These are phyloP conservation scores for Cyclophora punctaria DNA, from an alignment of 2,888 invertebrate species.

Conservation along the genomic window DNA sequence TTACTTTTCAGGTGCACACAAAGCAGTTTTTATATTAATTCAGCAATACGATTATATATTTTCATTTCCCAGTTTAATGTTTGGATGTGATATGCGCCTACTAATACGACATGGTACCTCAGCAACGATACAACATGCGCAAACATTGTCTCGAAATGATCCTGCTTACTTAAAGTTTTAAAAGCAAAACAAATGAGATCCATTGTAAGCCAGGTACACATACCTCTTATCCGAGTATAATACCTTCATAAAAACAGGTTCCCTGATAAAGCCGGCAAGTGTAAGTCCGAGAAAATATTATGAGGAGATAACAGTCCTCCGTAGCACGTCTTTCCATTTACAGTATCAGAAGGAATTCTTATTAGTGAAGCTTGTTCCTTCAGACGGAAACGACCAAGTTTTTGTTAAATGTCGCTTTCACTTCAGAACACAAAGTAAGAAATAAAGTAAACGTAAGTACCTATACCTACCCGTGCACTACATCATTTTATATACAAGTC, in stretches of 20 bases:
- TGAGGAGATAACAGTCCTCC: conserved; percentile 50
- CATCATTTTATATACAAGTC: neutral
- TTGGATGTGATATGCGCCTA: no score
- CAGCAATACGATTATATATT: no score
- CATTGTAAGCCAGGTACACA: conserved; percentile 21
- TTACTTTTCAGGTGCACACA: no score
- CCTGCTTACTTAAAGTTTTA: neutral
- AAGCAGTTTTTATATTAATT: no score
- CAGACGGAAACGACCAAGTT: conserved; percentile 62
- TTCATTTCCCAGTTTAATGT: no score
- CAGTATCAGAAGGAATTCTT: conserved; percentile 65
- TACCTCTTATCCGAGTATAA: conserved; percentile 32
- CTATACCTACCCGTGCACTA: conserved; percentile 31
- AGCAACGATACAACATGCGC: no score
- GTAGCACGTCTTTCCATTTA: conserved; percentile 68
- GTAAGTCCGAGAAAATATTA: conserved; percentile 55
- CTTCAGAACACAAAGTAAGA: conserved; percentile 49
- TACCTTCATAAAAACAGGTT: conserved; percentile 43
- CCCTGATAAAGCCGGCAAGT: conserved; percentile 48
- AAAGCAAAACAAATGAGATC: conserved; percentile 6
- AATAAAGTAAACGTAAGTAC: conserved; percentile 49
- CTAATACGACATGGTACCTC: no score
- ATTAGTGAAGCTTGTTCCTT: conserved; percentile 63
- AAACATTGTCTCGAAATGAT: no score
- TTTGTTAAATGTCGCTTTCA: conserved; percentile 53